phyloP scores from a whole-genome alignment of 2,113 vertebrate species.

The Maccullochella peelii region DNA sequence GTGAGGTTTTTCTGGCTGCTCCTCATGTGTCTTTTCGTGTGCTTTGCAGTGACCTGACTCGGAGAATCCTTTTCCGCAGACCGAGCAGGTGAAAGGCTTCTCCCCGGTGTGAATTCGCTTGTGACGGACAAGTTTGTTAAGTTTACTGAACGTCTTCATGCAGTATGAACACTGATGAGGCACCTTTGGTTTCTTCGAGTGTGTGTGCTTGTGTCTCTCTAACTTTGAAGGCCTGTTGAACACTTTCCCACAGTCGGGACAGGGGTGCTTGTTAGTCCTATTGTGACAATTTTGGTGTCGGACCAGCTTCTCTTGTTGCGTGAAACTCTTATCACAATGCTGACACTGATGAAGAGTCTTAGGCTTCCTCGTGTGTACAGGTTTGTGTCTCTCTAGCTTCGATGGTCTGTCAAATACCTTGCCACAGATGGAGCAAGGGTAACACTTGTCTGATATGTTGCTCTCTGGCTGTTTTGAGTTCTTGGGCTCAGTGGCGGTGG shows the following conservation, averaged over 20 bases:
- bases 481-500: background rate
- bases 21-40: slow-evolving; percentile 74
- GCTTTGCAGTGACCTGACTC: slow-evolving; percentile 77
- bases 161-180: slow-evolving; percentile 76
- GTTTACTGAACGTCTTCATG: slow-evolving; percentile 66
- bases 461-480: slow-evolving; percentile 8
- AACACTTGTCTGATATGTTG: slow-evolving; percentile 45
- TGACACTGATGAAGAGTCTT: slow-evolving; percentile 58
- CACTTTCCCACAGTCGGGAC: slow-evolving; percentile 74
- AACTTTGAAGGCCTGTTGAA: slow-evolving; percentile 75
- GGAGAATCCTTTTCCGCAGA: slow-evolving; percentile 74
- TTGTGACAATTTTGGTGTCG: slow-evolving; percentile 71
- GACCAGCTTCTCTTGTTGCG: slow-evolving; percentile 65
- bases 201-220: slow-evolving; percentile 70
- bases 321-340: slow-evolving; percentile 72
- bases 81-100: slow-evolving; percentile 73
- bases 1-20: slow-evolving; percentile 75
- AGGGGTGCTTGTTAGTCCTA: slow-evolving; percentile 73
- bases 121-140: slow-evolving; percentile 74
- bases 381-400: slow-evolving; percentile 67
- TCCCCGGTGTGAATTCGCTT: slow-evolving; percentile 78
- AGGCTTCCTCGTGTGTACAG: slow-evolving; percentile 55
- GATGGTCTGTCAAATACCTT: slow-evolving; percentile 75
- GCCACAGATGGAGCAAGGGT: slow-evolving; percentile 65
- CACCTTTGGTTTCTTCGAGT: slow-evolving; percentile 68